phyloP scores from a whole-genome alignment of 2,113 vertebrate genomes.

The Sebastes schlegelii region DNA sequence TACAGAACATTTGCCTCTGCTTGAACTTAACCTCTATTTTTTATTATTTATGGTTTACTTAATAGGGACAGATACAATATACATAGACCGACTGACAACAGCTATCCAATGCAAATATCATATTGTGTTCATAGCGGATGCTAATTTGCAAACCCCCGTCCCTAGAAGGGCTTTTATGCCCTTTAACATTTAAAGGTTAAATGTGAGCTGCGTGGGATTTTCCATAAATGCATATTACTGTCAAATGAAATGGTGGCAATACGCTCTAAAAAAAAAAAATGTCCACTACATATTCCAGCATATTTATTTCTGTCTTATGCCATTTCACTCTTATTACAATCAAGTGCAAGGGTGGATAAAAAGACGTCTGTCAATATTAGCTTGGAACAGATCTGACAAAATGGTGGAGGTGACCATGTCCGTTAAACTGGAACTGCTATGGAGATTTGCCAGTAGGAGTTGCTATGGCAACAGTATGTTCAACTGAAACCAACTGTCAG shows the following conservation, averaged over 20 bases:
- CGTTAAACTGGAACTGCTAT: not conserved
- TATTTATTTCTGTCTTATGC: not conserved
- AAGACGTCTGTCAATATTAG: not conserved
- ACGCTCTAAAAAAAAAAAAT: not conserved
- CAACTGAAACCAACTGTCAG: not conserved
- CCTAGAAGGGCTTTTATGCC: too few species aligned
- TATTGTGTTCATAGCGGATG: too few species aligned
- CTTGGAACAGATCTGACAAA: not conserved
- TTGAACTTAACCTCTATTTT: slow-evolving; percentile 19
- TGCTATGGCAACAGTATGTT: not conserved
- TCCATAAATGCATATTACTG: slow-evolving; percentile 15
- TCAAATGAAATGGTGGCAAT: not conserved
- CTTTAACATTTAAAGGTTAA: slow-evolving; percentile 30
- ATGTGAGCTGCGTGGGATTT: slow-evolving; percentile 6
- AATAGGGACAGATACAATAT: too few species aligned
- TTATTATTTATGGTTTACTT: too few species aligned
- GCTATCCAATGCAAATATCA: too few species aligned
- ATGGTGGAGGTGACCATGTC: not conserved
- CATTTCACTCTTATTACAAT: not conserved
- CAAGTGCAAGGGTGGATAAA: not conserved
- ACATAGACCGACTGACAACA: too few species aligned
- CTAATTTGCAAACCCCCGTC: too few species aligned
- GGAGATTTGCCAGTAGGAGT: not conserved
- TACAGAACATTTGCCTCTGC: slow-evolving; percentile 10
- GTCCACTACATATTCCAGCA: not conserved